Percentiles rank a stretch among this genome's conserved stretches.
These are phyloP conservation scores for Chloroclystis v-ata DNA, from an alignment of 2,888 invertebrate species.

Conservation along the genomic window DNA sequence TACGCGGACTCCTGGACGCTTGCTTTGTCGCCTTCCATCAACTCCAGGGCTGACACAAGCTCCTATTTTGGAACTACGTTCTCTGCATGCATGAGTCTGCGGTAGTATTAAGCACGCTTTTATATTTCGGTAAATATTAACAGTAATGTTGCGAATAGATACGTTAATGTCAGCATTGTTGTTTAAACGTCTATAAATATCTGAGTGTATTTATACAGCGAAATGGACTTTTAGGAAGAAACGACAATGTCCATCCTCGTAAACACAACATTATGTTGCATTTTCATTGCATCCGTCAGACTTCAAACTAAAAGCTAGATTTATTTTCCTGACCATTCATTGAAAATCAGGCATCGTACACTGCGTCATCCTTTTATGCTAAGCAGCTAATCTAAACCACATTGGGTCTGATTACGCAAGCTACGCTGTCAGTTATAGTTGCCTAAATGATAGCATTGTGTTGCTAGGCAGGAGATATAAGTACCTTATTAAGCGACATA, in stretches of 20 bases:
- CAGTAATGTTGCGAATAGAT: neutral
- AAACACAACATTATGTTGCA: constrained; percentile 10
- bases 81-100: neutral
- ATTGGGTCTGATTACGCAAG: constrained; percentile 28
- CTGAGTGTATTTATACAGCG: neutral
- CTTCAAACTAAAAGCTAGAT: constrained; percentile 10
- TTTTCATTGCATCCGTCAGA: constrained; percentile 11
- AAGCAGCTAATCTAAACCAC: constrained; percentile 20
- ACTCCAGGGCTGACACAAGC: constrained; percentile 43
- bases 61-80: constrained; percentile 11
- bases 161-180: neutral
- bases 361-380: constrained; percentile 18
- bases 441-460: constrained; percentile 23
- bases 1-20: constrained; percentile 55
- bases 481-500: constrained; percentile 25
- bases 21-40: constrained; percentile 53
- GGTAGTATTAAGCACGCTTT: neutral
- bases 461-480: constrained; percentile 11
- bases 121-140: too few species aligned
- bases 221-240: constrained; percentile 4
- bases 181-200: neutral
- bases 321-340: constrained; percentile 14
- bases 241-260: constrained; percentile 5
- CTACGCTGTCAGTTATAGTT: constrained; percentile 24
- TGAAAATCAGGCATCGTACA: constrained; percentile 13